These are phyloP conservation scores for Macrotis lagotis DNA, from an alignment of 2,113 vertebrate species.

Conservation along the genomic window DNA sequence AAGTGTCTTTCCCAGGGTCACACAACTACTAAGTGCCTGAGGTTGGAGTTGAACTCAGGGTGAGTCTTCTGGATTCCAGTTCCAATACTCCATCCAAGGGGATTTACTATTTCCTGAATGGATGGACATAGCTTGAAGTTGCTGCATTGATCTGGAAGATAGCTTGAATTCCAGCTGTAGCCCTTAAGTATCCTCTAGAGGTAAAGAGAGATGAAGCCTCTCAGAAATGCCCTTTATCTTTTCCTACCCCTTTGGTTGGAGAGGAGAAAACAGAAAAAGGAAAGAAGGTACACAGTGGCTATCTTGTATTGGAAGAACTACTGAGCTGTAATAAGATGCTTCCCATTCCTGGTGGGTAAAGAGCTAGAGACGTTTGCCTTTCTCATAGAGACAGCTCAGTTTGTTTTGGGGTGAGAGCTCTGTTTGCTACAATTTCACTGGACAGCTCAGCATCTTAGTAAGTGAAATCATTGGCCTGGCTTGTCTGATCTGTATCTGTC, in stretches of 20 bases:
- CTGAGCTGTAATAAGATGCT: not conserved
- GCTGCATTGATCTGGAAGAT: too few relatives aligned
- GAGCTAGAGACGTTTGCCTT: not conserved
- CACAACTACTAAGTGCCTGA: not conserved
- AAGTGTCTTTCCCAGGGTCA: not conserved
- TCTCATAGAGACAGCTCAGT: not conserved
- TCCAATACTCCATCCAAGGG: not conserved
- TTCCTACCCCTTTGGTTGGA: not conserved
- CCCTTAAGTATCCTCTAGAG: not conserved
- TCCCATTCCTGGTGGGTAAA: too few relatives aligned
- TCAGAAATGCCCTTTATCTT: not conserved
- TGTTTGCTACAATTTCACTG: not conserved
- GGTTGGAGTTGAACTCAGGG: not conserved
- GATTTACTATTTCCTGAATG: not conserved
- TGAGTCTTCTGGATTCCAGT: not conserved
- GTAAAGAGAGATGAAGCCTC: not conserved
- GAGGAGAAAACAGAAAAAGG: not conserved
- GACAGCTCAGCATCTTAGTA: not conserved
- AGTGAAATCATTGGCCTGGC: not conserved
- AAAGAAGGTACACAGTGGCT: not conserved
- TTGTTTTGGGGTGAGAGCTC: not conserved
- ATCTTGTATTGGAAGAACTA: too few relatives aligned
- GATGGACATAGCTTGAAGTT: not conserved
- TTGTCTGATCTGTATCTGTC: not conserved
- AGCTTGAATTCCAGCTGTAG: not conserved